These are phyloP conservation scores for Porites rus DNA, from an alignment of 92 coral and sea anemone genomes.

Conservation along the genomic window DNA sequence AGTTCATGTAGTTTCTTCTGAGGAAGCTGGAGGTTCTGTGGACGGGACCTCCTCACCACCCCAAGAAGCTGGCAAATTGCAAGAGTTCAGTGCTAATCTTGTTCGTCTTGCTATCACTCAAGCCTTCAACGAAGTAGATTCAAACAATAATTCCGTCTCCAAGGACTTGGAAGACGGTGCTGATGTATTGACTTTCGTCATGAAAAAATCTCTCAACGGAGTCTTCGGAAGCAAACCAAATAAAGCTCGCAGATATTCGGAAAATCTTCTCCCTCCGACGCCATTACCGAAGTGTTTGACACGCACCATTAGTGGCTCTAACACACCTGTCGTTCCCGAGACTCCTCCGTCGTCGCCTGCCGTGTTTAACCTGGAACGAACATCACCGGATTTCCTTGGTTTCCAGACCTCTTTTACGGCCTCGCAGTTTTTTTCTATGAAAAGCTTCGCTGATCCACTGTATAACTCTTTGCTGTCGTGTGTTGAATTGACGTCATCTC, in stretches of 20 bases:
- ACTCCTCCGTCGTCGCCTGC: slow-evolving; percentile 86
- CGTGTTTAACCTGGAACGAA: slow-evolving; percentile 55
- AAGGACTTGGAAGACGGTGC: slow-evolving; percentile 45
- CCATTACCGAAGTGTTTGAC: slow-evolving; percentile 77
- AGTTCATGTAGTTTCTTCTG: background rate
- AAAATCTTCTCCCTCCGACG: slow-evolving; percentile 61
- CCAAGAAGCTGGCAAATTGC: background rate
- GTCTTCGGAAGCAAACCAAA: slow-evolving; percentile 73
- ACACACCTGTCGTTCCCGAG: slow-evolving; percentile 73
- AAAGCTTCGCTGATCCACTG: slow-evolving; percentile 84
- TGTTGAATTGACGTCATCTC: slow-evolving; percentile 78
- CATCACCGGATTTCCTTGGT: slow-evolving; percentile 29
- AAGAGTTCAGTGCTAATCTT: slow-evolving; percentile 27
- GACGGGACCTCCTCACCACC: background rate
- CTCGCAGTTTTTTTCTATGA: slow-evolving; percentile 13
- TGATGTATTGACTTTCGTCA: slow-evolving; percentile 55
- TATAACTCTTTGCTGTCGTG: slow-evolving; percentile 76
- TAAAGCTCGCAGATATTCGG: slow-evolving; percentile 68
- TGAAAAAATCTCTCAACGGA: slow-evolving; percentile 76
- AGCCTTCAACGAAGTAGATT: slow-evolving; percentile 24
- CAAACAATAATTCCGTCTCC: background rate
- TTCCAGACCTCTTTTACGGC: slow-evolving; percentile 55
- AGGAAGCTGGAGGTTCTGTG: background rate
- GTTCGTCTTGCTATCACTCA: slow-evolving; percentile 18
- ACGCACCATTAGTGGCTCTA: slow-evolving; percentile 52